Evolutionary conservation across 2,797 vertebrate genomes (phyloP), one percentile per base, ranked within the genome.

Genomic region (Silurus lanzhouensis): DNA sequence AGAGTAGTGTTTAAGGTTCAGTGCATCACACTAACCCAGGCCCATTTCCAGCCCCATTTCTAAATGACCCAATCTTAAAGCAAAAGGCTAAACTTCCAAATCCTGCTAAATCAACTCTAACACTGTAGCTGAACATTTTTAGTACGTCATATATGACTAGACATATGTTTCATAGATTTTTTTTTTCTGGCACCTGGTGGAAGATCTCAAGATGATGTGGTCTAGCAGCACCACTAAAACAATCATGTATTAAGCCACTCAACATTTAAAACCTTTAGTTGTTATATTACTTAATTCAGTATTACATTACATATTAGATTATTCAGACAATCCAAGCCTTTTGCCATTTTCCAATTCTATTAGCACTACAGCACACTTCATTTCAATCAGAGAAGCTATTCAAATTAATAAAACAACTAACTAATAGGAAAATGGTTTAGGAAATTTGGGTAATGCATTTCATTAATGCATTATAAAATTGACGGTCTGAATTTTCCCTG

Each of bases 121-220:
- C 6, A 31, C 27, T 19, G 14, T 3, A 38, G 27, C 27, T 31
- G 66, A 31, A 7, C 66, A 38, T 7, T 17, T 84, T 84, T 20
- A 91, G 86, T 9, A 25, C 90, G 85, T 92, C 91, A 81, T 92
- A 91, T 85, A 94, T 94, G 60, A 95, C 94, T 89, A 92, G 95
- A 91, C 84, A 1, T 22, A 81, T 74, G 92, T 94, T 87, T 93
- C 93, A 85, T 94, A 95, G 89, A 92, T 95, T 91, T 89, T 94
- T 57, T 89, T 38, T 38, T 96, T 92, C 88, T 95, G 84, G 79
- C 95, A 85, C 95, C 90, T 81, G 92, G 92, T 83, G 93, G 94
- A 48, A 88, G 92, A 89, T 96, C 94, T 75, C 90, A 57, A 57
- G 95, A 96, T 90, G 91, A 95, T 52, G 91, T 72, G 84, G 46